Evolutionary conservation across 2,113 vertebrate genomes (phyloP), one percentile per base, ranked within the genome.

Genomic region (Psophia crepitans): DNA sequence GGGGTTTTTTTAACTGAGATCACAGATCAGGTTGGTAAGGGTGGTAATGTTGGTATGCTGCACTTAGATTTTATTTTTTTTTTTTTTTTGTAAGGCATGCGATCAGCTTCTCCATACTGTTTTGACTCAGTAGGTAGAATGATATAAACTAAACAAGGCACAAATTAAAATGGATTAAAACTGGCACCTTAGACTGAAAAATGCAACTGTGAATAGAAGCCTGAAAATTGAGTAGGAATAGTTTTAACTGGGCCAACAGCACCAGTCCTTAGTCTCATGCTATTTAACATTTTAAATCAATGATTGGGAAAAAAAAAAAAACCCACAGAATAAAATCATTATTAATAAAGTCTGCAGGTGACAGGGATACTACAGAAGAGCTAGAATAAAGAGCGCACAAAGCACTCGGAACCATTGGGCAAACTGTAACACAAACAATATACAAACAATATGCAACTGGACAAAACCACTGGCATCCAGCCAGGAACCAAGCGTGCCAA

Each of bases 261-360:
- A 76, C 58, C 53, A 79, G 65, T 41, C 48, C 61, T 93, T 66
- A 60, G 53, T 80, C 89, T 92, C 75, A 57, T 24, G 54, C 61
- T 95, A 89, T 89, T 92, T 93, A 90, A 90, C 71, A 70, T 95
- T 90, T 91, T 71, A 87, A 95, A 87, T 91, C 89, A 94, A 92
- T 61, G 57, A 41, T 4, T 90, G 81, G 27, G 51, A 8, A 54
- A 20, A 70, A 86, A 76, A 79, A 66, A 68, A 48, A 23, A 44
- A 86, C 37, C 3, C 0, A 14, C 64, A 60, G 70, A 88, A 89
- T 88, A 81, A 91, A 94, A 91, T 94, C 30, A 79, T 89, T 95
- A 91, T 91, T 96, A 89, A 85, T 95, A 94, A 84, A 95, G 82
- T 79, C 84, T 87, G 84, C 61, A 85, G 78, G 78, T 96, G 87